These are phyloP conservation scores for Propithecus deckenii DNA, from an alignment of 2,797 vertebrate genomes.

Conservation along the genomic window DNA sequence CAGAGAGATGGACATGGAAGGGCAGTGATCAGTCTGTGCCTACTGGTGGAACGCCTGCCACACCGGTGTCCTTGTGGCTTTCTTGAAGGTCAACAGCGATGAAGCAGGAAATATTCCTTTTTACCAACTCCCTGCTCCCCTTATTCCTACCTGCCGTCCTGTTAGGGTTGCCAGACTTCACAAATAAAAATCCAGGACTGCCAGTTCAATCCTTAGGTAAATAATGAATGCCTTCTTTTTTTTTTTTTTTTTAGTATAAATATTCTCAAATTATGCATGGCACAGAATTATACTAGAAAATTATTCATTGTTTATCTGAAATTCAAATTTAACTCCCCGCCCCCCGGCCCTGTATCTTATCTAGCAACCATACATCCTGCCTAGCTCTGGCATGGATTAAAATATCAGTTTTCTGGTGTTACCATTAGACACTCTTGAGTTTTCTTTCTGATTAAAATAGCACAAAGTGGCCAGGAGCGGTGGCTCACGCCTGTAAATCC, in stretches of 20 bases:
- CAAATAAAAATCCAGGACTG: neutral
- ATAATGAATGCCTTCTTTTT: neutral
- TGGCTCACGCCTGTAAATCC: too few relatives aligned
- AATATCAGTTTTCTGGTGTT: constrained; percentile 10
- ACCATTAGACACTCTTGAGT: neutral
- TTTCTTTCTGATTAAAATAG: constrained; percentile 21
- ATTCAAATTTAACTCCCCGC: neutral
- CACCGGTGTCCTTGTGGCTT: neutral
- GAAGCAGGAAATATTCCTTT: neutral
- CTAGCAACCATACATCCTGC: neutral
- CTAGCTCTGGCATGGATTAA: neutral
- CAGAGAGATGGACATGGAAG: neutral
- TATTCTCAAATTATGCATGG: neutral
- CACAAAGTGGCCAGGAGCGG: too few relatives aligned
- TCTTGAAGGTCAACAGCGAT: neutral
- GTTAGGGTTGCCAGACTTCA: neutral
- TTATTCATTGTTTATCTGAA: constrained; percentile 19
- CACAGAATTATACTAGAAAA: neutral
- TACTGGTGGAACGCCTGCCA: neutral
- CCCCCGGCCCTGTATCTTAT: neutral
- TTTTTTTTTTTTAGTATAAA: neutral
- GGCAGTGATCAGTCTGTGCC: neutral
- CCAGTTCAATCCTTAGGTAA: constrained; percentile 6
- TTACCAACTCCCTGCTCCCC: neutral
- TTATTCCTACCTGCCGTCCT: neutral